These are phyloP conservation scores for Goniozus legneri DNA, from an alignment of 1,140 invertebrate species.

Conservation along the genomic window DNA sequence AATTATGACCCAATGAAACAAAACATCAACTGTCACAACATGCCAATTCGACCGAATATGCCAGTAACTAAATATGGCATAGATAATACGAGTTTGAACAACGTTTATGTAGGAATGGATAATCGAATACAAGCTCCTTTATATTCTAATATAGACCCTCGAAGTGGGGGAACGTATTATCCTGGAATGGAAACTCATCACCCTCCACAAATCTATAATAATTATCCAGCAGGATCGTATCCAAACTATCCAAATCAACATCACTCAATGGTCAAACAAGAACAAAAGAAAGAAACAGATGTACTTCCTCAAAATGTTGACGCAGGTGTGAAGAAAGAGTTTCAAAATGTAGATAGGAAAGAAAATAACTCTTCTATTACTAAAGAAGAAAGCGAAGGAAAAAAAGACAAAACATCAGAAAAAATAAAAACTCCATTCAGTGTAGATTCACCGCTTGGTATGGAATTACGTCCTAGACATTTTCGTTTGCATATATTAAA, in stretches of 20 bases:
- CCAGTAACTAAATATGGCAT: conserved; percentile 23
- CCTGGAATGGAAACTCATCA: conserved; percentile 21
- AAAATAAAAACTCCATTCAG: conserved; percentile 41
- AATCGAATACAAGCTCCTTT: conserved; percentile 19
- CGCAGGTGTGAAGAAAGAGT: conserved; percentile 32
- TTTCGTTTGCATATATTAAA: conserved; percentile 90
- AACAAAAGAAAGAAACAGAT: conserved; percentile 30
- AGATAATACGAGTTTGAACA: conserved; percentile 18
- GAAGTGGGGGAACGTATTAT: conserved; percentile 22
- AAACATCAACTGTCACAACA: conserved; percentile 27
- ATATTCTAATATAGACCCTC: conserved; percentile 30
- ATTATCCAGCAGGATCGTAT: conserved; percentile 11
- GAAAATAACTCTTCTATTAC: conserved; percentile 26
- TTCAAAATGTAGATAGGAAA: conserved; percentile 24
- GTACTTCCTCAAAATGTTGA: conserved; percentile 12
- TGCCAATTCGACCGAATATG: conserved; percentile 18
- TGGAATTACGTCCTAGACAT: conserved; percentile 63
- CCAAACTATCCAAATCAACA: neutral
- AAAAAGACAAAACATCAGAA: conserved; percentile 50
- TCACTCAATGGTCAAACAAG: conserved; percentile 15
- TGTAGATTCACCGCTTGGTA: conserved; percentile 41
- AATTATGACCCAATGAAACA: conserved; percentile 31
- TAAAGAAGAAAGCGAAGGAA: conserved; percentile 48
- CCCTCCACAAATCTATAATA: conserved; percentile 21
- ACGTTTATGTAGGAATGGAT: conserved; percentile 20